phyloP scores from a whole-genome alignment of 1,140 invertebrate genomes.

The Ceratina japonica region DNA sequence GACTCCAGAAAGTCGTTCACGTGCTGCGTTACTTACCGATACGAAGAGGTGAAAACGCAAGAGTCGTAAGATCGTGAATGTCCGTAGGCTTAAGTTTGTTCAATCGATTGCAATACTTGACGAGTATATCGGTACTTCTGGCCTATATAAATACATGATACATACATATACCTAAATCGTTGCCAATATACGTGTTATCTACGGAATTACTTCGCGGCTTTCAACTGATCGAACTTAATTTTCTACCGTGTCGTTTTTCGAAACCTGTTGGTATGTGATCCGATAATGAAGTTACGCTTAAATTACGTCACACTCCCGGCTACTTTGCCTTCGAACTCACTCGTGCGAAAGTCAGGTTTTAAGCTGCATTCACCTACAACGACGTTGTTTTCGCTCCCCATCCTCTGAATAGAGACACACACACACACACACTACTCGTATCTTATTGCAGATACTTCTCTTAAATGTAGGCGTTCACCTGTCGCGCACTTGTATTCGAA shows the following conservation, averaged over 20 bases:
- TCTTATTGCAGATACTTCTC: not conserved
- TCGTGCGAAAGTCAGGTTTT: constrained; percentile 18
- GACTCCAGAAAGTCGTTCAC: constrained; percentile 22
- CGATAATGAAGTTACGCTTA: constrained; percentile 35
- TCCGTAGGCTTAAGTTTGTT: constrained; percentile 54
- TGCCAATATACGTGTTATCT: constrained; percentile 14
- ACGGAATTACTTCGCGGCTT: too few species aligned
- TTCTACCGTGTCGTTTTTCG: constrained; percentile 3
- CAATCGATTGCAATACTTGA: constrained; percentile 33
- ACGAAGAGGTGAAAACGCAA: constrained; percentile 29
- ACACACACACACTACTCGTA: not conserved
- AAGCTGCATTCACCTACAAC: constrained; percentile 29
- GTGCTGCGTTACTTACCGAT: constrained; percentile 22
- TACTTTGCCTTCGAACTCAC: constrained; percentile 38
- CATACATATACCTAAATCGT: constrained; percentile 16
- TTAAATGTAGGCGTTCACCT: constrained; percentile 19
- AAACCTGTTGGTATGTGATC: constrained; percentile 30
- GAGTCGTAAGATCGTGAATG: constrained; percentile 40
- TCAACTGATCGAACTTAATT: constrained; percentile 4
- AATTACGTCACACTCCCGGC: constrained; percentile 27
- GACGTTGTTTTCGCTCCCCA: not conserved
- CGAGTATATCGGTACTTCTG: constrained; percentile 34
- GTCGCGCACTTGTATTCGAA: constrained; percentile 11
- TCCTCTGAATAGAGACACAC: not conserved
- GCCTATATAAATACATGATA: constrained; percentile 42